Evolutionary conservation across 2,888 invertebrate genomes (phyloP), one percentile per base, ranked within the genome.

Genomic region (Tachina fera): DNA sequence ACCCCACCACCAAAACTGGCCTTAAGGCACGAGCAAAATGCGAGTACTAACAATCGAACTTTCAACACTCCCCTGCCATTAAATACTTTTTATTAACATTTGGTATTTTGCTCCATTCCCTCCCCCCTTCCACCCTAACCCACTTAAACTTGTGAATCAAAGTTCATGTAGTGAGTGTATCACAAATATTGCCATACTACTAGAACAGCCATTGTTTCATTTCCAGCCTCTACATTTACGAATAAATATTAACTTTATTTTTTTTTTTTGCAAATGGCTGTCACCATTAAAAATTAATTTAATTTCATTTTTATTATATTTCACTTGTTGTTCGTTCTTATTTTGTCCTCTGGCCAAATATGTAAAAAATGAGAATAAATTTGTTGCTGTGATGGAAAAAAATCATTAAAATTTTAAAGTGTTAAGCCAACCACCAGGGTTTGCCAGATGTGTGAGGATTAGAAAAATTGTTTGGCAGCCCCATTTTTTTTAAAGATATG

Each of bases 81-180:
- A 39, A 67, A 58, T 3, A 5, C n/a, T 45, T 53, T 56, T 49
- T 5, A 14, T 49, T 49, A n/a, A 39, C 14, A 13, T n/a, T 41
- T 13, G 19, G 14, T 19, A 49, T 14, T 41, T 19, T 19, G 1
- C 3, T n/a, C 1, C 4, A 14, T 13, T 5, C 19, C 61, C 9
- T 14, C 4, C 31, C 31, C 3, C 2, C 2, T 4, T 4, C 31
- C 19, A 45, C 14, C 10, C 22, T 9, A 8, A 39, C 31, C 63
- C 19, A n/a, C 31, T 47, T 51, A 56, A 61, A 53, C 70, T 70
- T 45, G 10, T 45, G 45, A 22, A 53, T 70, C 39, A 74, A 49
- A 63, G 68, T 75, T 79, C 75, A 75, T 83, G 56, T 68, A 83
- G 70, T 63, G n/a, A n/a, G 47, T 63, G 47, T 39, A 49, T 39